Evolutionary conservation across 2,113 vertebrate species (phyloP).

Genomic region (Odocoileus virginianus): DNA sequence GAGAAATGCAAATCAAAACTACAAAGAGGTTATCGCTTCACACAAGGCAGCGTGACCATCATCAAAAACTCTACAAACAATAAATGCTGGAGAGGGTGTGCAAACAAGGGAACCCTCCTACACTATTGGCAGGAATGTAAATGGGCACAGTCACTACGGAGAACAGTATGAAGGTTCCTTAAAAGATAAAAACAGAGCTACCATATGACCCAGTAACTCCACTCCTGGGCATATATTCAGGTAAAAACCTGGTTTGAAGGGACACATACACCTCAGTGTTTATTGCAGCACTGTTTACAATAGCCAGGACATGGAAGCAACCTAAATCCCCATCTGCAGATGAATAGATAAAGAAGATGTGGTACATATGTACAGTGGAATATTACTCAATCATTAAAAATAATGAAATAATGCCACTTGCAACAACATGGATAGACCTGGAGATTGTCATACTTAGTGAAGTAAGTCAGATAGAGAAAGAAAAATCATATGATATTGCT

Average conservation of each 20-base stretch:
- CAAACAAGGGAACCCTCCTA: neutral
- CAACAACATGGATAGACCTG: neutral
- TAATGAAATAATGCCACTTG: neutral
- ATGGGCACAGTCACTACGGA: neutral
- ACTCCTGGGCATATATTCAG: neutral
- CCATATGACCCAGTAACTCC: neutral
- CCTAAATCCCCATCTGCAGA: neutral
- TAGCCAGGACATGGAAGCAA: neutral
- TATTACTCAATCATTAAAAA: neutral
- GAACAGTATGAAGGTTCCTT: neutral
- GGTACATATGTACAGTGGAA: neutral
- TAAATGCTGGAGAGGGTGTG: neutral
- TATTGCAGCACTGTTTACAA: neutral
- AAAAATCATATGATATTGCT: neutral
- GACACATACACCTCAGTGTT: neutral
- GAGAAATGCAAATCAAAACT: neutral
- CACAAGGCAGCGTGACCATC: neutral
- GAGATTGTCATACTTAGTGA: neutral
- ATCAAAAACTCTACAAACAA: neutral
- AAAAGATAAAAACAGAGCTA: neutral
- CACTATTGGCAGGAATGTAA: neutral
- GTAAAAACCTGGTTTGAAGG: neutral
- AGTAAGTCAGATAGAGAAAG: neutral
- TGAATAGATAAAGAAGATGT: neutral
- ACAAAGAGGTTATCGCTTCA: neutral